Base-by-base conservation (phyloP, 2,113 vertebrate genomes). In the Brachypodius melanocephalos region DNA sequence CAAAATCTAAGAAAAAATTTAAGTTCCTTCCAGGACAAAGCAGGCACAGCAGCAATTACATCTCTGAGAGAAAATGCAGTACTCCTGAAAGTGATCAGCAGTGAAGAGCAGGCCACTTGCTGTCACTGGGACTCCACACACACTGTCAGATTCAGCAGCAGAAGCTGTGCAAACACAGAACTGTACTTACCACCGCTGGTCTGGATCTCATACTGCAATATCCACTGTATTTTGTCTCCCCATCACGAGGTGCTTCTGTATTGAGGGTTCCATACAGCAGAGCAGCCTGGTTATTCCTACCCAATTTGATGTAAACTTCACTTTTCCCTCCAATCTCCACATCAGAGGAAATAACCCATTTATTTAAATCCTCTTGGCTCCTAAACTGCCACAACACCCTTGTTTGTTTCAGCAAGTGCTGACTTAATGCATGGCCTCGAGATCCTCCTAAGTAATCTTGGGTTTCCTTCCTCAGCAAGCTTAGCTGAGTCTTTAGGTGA, bases 311-410 rank as follows among this genome's bases (percentile, higher is more conserved):
- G 79, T 97, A 97, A n/a, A 96, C 97, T 95, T 98, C 97, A 81
- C 99, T 99, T 63, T 98, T 98, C 29, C 99, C 99, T 85, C 99
- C 99, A 28, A 99, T 99, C 66, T 98, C 98, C 26, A 40, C 93
- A 89, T 99, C 99, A 5, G 98, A 99, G 31, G 99, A 99, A 89
- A 99, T 89, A 1, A 95, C 76, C 99, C 99, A 99, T 51, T 98
- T 96, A 85, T 98, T 73, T 89, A 99, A 98, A 84, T 98, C 98
- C 92, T 99, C 98, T 15, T 98, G 96, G 48, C 98, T 98, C 62
- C 98, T 98, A 91, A 99, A 99, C 82, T 98, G 98, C 99, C 99
- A 99, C n/a, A 98, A 2, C 13, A 99, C 98, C 24, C 22, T 96
- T 48, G 98, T 99, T 97, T 99, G 99, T 89, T 99, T 98, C 93